Evolutionary conservation across 2,113 vertebrate species (phyloP).

Genomic region (Ammodytes dubius): DNA sequence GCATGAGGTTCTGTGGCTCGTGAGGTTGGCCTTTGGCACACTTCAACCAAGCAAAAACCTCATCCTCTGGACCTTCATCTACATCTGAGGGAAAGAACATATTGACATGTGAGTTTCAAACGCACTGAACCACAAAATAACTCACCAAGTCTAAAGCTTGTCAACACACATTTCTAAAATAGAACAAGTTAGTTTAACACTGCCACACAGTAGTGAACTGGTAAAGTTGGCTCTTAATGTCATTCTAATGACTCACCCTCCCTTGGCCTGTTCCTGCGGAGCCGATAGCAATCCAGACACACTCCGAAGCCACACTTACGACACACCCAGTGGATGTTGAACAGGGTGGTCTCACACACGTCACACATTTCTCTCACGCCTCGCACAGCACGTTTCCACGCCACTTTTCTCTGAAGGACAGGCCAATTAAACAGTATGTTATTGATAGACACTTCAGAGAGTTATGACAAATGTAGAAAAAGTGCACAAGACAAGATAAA

Average conservation of each 20-base stretch:
- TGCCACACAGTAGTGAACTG: background rate
- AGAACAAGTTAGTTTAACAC: background rate
- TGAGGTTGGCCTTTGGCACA: conserved; percentile 99
- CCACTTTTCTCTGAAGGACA: conserved; percentile 93
- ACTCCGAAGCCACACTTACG: conserved; percentile 99
- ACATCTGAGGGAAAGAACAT: conserved; percentile 82
- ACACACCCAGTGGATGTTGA: conserved; percentile 99
- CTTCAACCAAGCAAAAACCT: conserved; percentile 98
- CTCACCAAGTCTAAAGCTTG: background rate
- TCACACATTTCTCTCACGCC: conserved; percentile 99
- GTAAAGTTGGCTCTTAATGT: background rate
- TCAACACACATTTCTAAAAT: background rate
- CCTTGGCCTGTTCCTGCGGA: conserved; percentile 92
- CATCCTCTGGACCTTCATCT: conserved; percentile 94
- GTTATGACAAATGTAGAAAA: background rate
- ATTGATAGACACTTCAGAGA: background rate
- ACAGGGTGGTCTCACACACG: conserved; percentile 97
- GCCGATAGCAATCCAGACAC: conserved; percentile 97
- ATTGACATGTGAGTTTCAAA: background rate
- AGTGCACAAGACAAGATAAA: background rate
- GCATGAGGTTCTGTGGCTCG: conserved; percentile 99
- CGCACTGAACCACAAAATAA: background rate
- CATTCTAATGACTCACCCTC: conserved; percentile 86
- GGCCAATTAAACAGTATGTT: background rate
- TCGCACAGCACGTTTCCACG: conserved; percentile 97